Conservation (phyloP, 2,797 vertebrate genomes). For the Crenichthys baileyi region DNA sequence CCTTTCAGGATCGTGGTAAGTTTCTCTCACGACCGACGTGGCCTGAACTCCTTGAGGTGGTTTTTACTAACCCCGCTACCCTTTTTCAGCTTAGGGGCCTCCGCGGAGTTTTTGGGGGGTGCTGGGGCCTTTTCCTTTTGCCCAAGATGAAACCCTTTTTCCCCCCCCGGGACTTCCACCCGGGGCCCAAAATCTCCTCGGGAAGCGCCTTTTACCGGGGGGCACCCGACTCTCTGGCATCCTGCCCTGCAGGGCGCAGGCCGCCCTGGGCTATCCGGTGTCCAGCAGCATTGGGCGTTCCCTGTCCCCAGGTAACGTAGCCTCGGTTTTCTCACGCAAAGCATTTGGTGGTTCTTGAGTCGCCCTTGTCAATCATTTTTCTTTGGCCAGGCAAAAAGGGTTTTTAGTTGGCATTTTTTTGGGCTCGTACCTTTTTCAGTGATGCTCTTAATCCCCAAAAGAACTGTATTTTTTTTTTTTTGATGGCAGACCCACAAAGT, state of each 20-base stretch:
- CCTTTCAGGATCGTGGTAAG: constrained; percentile 79
- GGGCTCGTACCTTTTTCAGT: too few relatives aligned
- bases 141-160: too few relatives aligned
- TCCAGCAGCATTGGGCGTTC: constrained; percentile 70
- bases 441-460: too few relatives aligned
- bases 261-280: constrained; percentile 77
- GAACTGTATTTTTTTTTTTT: too few relatives aligned
- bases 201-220: constrained; percentile 73
- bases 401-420: too few relatives aligned
- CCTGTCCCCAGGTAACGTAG: constrained; percentile 74
- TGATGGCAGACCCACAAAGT: too few relatives aligned
- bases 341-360: too few relatives aligned
- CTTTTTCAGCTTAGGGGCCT: constrained; percentile 62
- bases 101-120: constrained; percentile 72
- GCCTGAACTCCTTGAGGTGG: rapidly evolving
- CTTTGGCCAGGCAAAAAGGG: too few relatives aligned
- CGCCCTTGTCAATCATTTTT: too few relatives aligned
- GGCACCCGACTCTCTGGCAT: constrained; percentile 75
- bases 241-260: constrained; percentile 77
- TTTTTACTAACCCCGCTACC: not conserved
- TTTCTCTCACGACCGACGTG: not conserved
- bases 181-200: constrained; percentile 55
- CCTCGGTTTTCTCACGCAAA: not conserved
- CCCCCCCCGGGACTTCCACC: not conserved
- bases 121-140: too few relatives aligned